These are phyloP conservation scores for Helicoverpa assulta DNA, from an alignment of 2,888 invertebrate genomes.

Conservation along the genomic window DNA sequence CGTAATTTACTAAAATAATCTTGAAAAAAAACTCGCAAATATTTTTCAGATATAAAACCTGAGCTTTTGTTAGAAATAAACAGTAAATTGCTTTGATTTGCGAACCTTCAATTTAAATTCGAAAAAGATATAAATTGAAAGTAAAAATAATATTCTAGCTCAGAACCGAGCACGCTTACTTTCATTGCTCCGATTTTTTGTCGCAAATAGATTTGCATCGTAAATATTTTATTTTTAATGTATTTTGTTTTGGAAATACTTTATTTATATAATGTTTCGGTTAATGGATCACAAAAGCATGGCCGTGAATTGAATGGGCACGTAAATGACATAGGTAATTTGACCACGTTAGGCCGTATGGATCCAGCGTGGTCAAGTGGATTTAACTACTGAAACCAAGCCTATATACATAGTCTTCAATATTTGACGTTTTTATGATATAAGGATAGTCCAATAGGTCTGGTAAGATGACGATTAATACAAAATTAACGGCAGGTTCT, in stretches of 20 bases:
- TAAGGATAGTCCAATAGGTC: slow-evolving; percentile 8
- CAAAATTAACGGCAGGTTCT: slow-evolving; percentile 7
- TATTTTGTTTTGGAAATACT: slow-evolving; percentile 24
- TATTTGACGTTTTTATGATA: slow-evolving; percentile 15
- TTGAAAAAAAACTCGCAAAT: slow-evolving; percentile 41
- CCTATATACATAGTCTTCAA: slow-evolving; percentile 21
- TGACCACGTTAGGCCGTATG: slow-evolving; percentile 42
- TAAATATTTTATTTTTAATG: slow-evolving; percentile 9
- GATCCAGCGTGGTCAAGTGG: slow-evolving; percentile 12
- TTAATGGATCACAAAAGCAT: slow-evolving; percentile 46
- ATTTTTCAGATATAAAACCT: slow-evolving; percentile 46
- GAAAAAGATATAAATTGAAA: slow-evolving; percentile 45
- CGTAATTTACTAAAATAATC: slow-evolving; percentile 41
- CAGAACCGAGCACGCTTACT: slow-evolving; percentile 52
- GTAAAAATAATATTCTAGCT: slow-evolving; percentile 48
- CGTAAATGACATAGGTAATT: slow-evolving; percentile 57
- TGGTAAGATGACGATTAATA: neutral
- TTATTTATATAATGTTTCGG: slow-evolving; percentile 19
- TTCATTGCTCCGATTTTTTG: slow-evolving; percentile 54
- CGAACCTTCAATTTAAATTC: slow-evolving; percentile 16
- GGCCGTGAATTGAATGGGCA: slow-evolving; percentile 44
- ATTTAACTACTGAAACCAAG: slow-evolving; percentile 20
- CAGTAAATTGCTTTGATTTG: slow-evolving; percentile 27
- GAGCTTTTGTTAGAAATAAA: slow-evolving; percentile 43
- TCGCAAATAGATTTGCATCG: slow-evolving; percentile 34